Evolutionary conservation across 2,113 vertebrate genomes (phyloP).

Genomic region (Lepisosteus oculatus): DNA sequence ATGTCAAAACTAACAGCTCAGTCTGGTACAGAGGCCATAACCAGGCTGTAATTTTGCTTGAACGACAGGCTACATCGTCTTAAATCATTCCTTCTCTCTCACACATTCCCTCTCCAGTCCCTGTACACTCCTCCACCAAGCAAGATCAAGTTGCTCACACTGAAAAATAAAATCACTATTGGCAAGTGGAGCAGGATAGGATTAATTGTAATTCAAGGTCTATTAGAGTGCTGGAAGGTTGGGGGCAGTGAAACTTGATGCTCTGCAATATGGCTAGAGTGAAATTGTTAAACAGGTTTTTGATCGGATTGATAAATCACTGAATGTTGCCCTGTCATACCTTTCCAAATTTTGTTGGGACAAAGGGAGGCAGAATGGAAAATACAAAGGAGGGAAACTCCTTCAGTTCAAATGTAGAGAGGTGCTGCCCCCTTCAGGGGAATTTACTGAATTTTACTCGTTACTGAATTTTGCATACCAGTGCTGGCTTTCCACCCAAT

Average conservation of each 20-base stretch:
- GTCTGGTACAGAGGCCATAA: slow-evolving; percentile 25
- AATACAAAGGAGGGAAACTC: slow-evolving; percentile 15
- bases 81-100: slow-evolving; percentile 27
- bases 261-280: background rate
- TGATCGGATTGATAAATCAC: slow-evolving; percentile 61
- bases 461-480: slow-evolving; percentile 23
- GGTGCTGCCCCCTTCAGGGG: slow-evolving; percentile 60
- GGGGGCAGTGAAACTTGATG: slow-evolving; percentile 4
- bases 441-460: background rate
- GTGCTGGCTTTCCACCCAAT: slow-evolving; percentile 24
- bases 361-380: slow-evolving; percentile 20
- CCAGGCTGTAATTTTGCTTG: slow-evolving; percentile 33
- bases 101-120: slow-evolving; percentile 21
- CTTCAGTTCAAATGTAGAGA: slow-evolving; percentile 39
- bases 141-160: slow-evolving; percentile 14
- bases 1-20: slow-evolving; percentile 30
- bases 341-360: slow-evolving; percentile 17
- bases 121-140: slow-evolving; percentile 3
- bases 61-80: slow-evolving; percentile 32
- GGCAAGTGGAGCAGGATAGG: slow-evolving; percentile 54
- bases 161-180: slow-evolving; percentile 44
- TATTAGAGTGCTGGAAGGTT: slow-evolving; percentile 49
- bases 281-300: slow-evolving; percentile 59
- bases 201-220: slow-evolving; percentile 62
- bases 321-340: slow-evolving; percentile 47